phyloP scores from a whole-genome alignment of 2,888 invertebrate species.

The Globia sparganii region DNA sequence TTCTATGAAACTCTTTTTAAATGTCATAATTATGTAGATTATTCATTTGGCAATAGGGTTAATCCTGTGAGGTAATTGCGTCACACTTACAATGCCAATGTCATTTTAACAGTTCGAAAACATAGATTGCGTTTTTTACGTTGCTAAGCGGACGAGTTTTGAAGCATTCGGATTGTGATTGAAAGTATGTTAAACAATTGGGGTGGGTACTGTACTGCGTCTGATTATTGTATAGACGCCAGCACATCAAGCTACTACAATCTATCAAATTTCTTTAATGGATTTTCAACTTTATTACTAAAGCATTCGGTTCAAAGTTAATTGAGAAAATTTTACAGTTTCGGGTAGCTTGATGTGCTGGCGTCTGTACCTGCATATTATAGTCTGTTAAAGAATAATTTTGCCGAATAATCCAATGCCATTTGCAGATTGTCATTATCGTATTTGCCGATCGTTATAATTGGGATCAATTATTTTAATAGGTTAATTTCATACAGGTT shows the following conservation, averaged over 20 bases:
- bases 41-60: neutral
- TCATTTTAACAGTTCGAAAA: neutral
- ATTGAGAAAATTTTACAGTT: too few relatives aligned
- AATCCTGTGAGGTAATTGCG: neutral
- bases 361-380: neutral
- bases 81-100: neutral
- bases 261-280: too few relatives aligned
- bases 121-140: neutral
- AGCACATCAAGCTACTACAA: too few relatives aligned
- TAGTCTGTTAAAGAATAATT: neutral
- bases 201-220: neutral
- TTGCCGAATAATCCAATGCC: neutral
- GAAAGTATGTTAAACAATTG: neutral
- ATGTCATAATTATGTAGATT: neutral
- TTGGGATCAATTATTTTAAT: constrained; percentile 16
- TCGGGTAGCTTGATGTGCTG: too few relatives aligned
- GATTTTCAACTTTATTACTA: too few relatives aligned
- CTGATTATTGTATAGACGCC: neutral
- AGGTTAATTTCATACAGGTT: neutral
- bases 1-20: constrained; percentile 1
- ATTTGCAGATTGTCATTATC: neutral
- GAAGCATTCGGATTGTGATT: too few relatives aligned
- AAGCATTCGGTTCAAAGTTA: too few relatives aligned
- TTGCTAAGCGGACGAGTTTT: neutral
- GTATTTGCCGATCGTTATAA: constrained; percentile 21